These are phyloP conservation scores for Nemotelus pantherinus DNA, from an alignment of 2,888 invertebrate species.

Conservation along the genomic window DNA sequence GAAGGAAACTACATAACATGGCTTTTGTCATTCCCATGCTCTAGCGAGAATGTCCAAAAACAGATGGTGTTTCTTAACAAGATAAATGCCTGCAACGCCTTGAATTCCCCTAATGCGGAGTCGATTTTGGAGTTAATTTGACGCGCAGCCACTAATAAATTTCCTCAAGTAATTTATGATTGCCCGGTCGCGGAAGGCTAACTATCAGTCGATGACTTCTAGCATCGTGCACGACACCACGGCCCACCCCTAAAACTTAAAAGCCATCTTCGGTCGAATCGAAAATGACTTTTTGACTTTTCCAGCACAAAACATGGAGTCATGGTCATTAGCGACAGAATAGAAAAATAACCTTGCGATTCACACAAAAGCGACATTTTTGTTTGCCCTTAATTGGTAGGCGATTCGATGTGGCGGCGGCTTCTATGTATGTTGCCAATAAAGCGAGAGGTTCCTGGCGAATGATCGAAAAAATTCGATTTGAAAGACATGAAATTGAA, in stretches of 20 bases:
- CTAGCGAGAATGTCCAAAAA: background rate
- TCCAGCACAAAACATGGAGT: slow-evolving; percentile 27
- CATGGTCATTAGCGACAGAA: slow-evolving; percentile 22
- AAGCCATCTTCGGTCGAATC: slow-evolving; percentile 30
- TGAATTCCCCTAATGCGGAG: background rate
- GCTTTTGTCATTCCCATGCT: too few species aligned
- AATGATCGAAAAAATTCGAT: slow-evolving; percentile 3
- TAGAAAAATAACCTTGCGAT: slow-evolving; percentile 3
- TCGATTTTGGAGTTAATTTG: background rate
- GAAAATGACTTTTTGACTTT: slow-evolving; percentile 20
- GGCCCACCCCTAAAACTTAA: slow-evolving; percentile 31
- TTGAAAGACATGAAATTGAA: slow-evolving; percentile 27
- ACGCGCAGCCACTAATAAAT: slow-evolving; percentile 15
- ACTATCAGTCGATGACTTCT: slow-evolving; percentile 22
- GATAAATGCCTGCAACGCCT: slow-evolving; percentile 17
- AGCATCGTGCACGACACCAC: background rate
- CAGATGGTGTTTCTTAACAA: slow-evolving; percentile 21
- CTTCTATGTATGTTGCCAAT: background rate
- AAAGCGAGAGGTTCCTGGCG: slow-evolving; percentile 28
- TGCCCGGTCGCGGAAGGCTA: slow-evolving; percentile 20
- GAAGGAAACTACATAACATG: too few species aligned
- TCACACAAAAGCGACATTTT: slow-evolving; percentile 22
- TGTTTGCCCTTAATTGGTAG: slow-evolving; percentile 41
- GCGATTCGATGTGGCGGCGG: slow-evolving; percentile 18
- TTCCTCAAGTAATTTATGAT: slow-evolving; percentile 31